Conservation (phyloP, 2,888 invertebrate genomes). For the Syritta pipiens region DNA sequence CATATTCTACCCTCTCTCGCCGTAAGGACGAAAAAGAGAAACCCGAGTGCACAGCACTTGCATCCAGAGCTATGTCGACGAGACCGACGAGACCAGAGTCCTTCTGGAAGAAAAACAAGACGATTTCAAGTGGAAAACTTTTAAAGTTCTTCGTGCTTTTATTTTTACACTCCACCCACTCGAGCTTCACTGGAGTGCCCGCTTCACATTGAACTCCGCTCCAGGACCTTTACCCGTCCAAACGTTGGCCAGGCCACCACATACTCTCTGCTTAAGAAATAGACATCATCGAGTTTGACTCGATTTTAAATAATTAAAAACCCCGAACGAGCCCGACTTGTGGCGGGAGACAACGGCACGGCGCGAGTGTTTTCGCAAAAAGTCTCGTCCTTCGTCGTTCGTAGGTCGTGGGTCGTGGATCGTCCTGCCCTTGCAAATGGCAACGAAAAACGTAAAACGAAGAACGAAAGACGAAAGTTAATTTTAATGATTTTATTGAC, state of each 20-base stretch:
- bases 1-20: slow-evolving; percentile 37
- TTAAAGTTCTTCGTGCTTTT: slow-evolving; percentile 24
- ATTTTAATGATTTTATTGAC: slow-evolving; percentile 70
- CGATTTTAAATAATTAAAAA: slow-evolving; percentile 67
- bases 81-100: too few relatives aligned
- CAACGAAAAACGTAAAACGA: too few relatives aligned
- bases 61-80: slow-evolving; percentile 21
- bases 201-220: neutral
- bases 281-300: slow-evolving; percentile 57
- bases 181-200: slow-evolving; percentile 1
- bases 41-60: slow-evolving; percentile 38
- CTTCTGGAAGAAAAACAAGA: slow-evolving; percentile 46
- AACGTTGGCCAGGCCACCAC: too few relatives aligned
- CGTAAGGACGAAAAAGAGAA: neutral
- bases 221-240: too few relatives aligned
- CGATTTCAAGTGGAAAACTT: slow-evolving; percentile 68
- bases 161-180: neutral
- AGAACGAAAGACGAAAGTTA: slow-evolving; percentile 67
- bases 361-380: too few relatives aligned
- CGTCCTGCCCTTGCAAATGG: slow-evolving; percentile 14
- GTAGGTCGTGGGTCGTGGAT: too few relatives aligned
- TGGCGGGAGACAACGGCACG: too few relatives aligned
- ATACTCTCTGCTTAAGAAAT: slow-evolving; percentile 18
- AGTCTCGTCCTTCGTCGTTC: too few relatives aligned
- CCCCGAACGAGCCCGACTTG: slow-evolving; percentile 23